Evolutionary conservation across 2,888 invertebrate species (phyloP).

Genomic region (Parelbella ahira): DNA sequence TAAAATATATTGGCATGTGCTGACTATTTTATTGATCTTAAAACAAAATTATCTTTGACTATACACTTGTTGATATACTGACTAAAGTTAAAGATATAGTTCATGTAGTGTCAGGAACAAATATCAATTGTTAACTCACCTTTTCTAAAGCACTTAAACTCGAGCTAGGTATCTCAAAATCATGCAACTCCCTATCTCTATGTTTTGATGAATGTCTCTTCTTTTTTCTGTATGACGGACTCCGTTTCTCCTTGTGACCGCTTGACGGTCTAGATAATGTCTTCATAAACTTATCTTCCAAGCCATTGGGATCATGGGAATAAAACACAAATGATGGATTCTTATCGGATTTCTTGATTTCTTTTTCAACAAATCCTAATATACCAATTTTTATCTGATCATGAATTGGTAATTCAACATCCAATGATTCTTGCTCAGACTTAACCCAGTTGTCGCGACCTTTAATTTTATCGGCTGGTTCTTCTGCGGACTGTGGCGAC

Average conservation of each 20-base stretch:
- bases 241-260: constrained; percentile 71
- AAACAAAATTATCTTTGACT: too few species aligned
- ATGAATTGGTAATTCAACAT: constrained; percentile 81
- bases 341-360: constrained; percentile 73
- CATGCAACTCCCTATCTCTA: constrained; percentile 67
- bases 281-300: constrained; percentile 72
- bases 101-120: too few species aligned
- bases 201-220: constrained; percentile 71
- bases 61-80: too few species aligned
- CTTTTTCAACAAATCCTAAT: constrained; percentile 73
- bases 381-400: constrained; percentile 77
- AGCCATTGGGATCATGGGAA: constrained; percentile 70
- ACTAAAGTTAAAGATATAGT: too few species aligned
- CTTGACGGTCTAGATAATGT: constrained; percentile 67
- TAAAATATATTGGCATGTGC: too few species aligned
- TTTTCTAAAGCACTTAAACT: constrained; percentile 75
- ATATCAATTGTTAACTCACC: too few species aligned
- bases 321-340: constrained; percentile 74
- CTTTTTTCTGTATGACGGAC: constrained; percentile 72
- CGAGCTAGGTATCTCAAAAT: constrained; percentile 74
- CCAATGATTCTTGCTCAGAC: constrained; percentile 77
- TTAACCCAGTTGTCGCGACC: constrained; percentile 68
- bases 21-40: too few species aligned
- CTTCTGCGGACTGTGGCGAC: constrained; percentile 34
- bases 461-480: constrained; percentile 54